Conservation (phyloP, 2,797 vertebrate genomes). For the Glyptemys insculpta region DNA sequence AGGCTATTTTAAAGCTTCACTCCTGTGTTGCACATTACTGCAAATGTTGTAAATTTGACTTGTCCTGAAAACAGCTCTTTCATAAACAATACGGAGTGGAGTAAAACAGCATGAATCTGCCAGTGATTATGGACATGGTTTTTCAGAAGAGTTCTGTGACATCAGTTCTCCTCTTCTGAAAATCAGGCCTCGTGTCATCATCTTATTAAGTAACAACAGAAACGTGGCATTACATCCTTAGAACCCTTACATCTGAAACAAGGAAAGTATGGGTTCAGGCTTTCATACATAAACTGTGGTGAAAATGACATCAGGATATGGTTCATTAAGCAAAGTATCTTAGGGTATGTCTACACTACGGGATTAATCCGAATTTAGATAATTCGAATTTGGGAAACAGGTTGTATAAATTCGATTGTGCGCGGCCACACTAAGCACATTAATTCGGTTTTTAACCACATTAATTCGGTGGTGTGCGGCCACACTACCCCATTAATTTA, state of each 20-base stretch:
- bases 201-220: neutral
- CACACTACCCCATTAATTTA: too few relatives aligned
- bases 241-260: neutral
- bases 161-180: neutral
- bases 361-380: too few relatives aligned
- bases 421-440: too few relatives aligned
- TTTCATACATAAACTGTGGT: neutral
- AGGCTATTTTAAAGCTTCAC: constrained; percentile 9
- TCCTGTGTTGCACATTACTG: neutral
- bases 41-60: constrained; percentile 4
- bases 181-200: fast-evolving
- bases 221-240: neutral
- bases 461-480: too few relatives aligned
- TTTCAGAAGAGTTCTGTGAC: neutral
- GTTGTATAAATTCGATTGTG: too few relatives aligned
- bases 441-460: too few relatives aligned
- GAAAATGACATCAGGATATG: neutral
- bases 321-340: neutral
- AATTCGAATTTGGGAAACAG: too few relatives aligned
- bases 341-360: too few relatives aligned
- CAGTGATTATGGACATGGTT: neutral
- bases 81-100: neutral
- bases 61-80: constrained; percentile 18
- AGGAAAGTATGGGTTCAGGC: neutral
- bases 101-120: neutral